Evolutionary conservation across 2,888 invertebrate genomes (phyloP).

Genomic region (Dione juno): DNA sequence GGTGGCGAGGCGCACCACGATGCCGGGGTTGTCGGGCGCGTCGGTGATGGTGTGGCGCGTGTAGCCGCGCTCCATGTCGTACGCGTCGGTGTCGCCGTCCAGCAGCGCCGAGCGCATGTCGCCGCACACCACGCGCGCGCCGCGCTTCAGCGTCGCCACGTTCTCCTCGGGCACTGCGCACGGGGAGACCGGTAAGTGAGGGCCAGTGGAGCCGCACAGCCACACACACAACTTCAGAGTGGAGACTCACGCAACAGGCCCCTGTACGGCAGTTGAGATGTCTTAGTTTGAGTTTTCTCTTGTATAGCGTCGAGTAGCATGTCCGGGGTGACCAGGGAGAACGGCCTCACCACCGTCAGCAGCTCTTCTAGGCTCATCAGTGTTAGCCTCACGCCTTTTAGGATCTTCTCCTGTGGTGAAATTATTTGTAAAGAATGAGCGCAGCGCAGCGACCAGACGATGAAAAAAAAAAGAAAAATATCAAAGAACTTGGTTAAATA

Average conservation of each 20-base stretch:
- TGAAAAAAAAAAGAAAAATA: too few relatives aligned
- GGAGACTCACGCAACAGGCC: conserved; percentile 90
- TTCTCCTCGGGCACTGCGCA: conserved; percentile 94
- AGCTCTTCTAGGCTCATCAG: conserved; percentile 95
- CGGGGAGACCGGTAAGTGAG: too few relatives aligned
- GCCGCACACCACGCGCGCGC: conserved; percentile 94
- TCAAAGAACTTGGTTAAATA: too few relatives aligned
- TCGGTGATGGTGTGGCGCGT: conserved; percentile 94
- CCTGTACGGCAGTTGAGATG: conserved; percentile 91
- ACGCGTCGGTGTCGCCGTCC: conserved; percentile 93
- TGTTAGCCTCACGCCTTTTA: conserved; percentile 90
- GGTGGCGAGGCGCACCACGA: conserved; percentile 92
- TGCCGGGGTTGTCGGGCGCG: conserved; percentile 87
- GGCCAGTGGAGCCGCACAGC: too few relatives aligned
- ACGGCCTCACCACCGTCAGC: conserved; percentile 93
- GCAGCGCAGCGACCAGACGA: too few relatives aligned
- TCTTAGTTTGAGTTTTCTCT: conserved; percentile 90
- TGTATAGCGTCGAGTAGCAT: conserved; percentile 97
- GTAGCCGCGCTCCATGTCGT: conserved; percentile 97
- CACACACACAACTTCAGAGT: too few relatives aligned
- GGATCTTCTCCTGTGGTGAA: conserved; percentile 73
- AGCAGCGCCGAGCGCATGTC: conserved; percentile 94
- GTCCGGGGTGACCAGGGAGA: conserved; percentile 93
- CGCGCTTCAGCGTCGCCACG: conserved; percentile 91
- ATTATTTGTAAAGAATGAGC: neutral